phyloP scores from a whole-genome alignment of 1,140 invertebrate species.

The Bicyclus anynana region DNA sequence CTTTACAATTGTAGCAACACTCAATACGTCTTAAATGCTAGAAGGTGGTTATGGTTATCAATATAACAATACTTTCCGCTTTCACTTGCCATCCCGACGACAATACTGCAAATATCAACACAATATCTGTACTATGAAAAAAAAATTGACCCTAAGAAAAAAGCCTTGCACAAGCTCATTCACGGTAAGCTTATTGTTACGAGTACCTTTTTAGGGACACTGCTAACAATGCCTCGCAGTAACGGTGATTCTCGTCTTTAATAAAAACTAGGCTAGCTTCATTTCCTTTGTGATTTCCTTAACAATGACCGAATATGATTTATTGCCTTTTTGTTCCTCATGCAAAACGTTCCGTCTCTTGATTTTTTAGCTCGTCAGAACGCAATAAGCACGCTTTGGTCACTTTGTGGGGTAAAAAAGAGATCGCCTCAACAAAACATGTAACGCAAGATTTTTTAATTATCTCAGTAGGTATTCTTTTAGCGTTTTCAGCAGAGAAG shows the following conservation, averaged over 20 bases:
- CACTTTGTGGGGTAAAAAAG: constrained; percentile 11
- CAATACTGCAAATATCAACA: constrained; percentile 36
- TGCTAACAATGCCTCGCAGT: constrained; percentile 48
- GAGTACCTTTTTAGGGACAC: constrained; percentile 45
- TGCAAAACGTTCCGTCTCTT: constrained; percentile 21
- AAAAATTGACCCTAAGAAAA: constrained; percentile 54
- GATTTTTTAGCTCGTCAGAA: constrained; percentile 12
- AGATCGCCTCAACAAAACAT: constrained; percentile 2
- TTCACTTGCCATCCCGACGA: constrained; percentile 39
- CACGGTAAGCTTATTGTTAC: constrained; percentile 46
- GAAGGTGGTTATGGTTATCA: constrained; percentile 28
- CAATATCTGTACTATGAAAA: constrained; percentile 34
- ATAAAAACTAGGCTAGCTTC: constrained; percentile 39
- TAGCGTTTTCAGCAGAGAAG: background rate
- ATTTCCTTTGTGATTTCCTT: constrained; percentile 48
- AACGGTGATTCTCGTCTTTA: constrained; percentile 48
- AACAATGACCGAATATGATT: constrained; percentile 60
- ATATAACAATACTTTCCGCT: constrained; percentile 31
- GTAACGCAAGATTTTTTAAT: constrained; percentile 4
- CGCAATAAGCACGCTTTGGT: constrained; percentile 11
- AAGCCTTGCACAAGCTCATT: constrained; percentile 64
- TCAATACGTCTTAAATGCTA: constrained; percentile 17
- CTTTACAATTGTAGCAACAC: background rate
- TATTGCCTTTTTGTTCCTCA: constrained; percentile 41
- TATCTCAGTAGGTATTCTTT: background rate